These are phyloP conservation scores for Hirundichthys speculiger DNA, from an alignment of 2,113 vertebrate genomes.

Conservation along the genomic window DNA sequence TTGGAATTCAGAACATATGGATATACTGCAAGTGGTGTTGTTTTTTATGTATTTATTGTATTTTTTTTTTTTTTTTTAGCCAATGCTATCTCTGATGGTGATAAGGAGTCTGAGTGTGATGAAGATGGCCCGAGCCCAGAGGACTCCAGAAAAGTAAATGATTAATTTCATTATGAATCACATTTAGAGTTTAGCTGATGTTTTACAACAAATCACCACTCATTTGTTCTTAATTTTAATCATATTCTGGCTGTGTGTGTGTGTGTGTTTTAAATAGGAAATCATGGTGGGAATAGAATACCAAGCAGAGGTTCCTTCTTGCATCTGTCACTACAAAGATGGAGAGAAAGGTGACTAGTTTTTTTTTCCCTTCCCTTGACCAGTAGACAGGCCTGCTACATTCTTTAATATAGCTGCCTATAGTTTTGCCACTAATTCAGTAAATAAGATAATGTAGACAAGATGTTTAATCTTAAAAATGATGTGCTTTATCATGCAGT, in stretches of 20 bases:
- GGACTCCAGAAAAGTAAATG: slow-evolving; percentile 91
- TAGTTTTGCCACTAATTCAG: neutral
- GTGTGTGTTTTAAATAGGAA: slow-evolving; percentile 80
- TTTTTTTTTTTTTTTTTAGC: slow-evolving; percentile 75
- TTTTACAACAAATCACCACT: neutral
- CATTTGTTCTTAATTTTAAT: neutral
- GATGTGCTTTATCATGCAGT: slow-evolving; percentile 69
- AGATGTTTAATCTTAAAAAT: neutral
- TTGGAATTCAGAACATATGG: too few relatives aligned
- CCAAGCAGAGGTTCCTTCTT: slow-evolving; percentile 94
- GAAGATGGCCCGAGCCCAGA: slow-evolving; percentile 91
- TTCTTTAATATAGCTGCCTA: neutral
- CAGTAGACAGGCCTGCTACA: neutral
- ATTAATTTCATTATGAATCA: neutral
- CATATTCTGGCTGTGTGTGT: neutral
- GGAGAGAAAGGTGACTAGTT: slow-evolving; percentile 83
- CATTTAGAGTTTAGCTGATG: neutral
- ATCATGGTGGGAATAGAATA: slow-evolving; percentile 98
- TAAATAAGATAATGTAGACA: neutral
- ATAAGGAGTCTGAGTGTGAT: slow-evolving; percentile 95
- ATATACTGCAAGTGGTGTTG: too few relatives aligned
- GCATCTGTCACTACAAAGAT: slow-evolving; percentile 84
- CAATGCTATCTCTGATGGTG: slow-evolving; percentile 91
- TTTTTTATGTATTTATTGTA: too few relatives aligned
- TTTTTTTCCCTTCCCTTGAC: neutral